Base-by-base conservation (phyloP, 2,797 vertebrate species). In the Silurus lanzhouensis region DNA sequence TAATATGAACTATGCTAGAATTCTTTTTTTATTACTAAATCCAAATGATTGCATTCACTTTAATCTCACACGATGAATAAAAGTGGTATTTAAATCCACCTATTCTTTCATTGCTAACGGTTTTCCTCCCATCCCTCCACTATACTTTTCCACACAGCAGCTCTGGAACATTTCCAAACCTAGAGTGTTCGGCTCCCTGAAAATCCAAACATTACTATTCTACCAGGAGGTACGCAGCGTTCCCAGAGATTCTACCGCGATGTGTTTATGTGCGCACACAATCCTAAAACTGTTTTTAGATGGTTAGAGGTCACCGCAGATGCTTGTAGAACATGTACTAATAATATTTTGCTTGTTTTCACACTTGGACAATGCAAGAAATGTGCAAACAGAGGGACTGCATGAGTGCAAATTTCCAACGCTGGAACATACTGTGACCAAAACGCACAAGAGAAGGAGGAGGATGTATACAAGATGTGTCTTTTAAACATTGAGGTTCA, bases 281-380 rank as follows among this genome's bases (percentile, higher is more conserved):
- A 77, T 82, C 85, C 87, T 77, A 74, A 66, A 84, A 25, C 44
- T 84, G 60, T 81, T 60, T 83, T 61, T 63, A 64, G 61, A 86
- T 81, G 70, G 61, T 64, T 75, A 75, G 63, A 87, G 84, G 75
- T 57, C 80, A 84, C 80, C 87, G 85, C 91, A 92, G 92, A 90
- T 93, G 91, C 87, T 87, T 84, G 82, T 84, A 81, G 88, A 90
- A 91, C 86, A 81, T 67, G 88, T 91, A 91, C 89, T 88, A 92
- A 92, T 91, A 94, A 94, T 93, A 94, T 94, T 94, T 93, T 84
- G 63, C 52, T 83, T 86, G 64, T 90, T 72, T 88, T 78, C 83
- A 48, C 87, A 63, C 84, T 75, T 70, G n/a, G 84, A 90, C 90
- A 92, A 94, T 91, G 90, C 79, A 6, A 91, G 83, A 90, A 92